These are phyloP conservation scores for Sebastes jordani DNA, from an alignment of 2,797 vertebrate genomes.

Conservation along the genomic window DNA sequence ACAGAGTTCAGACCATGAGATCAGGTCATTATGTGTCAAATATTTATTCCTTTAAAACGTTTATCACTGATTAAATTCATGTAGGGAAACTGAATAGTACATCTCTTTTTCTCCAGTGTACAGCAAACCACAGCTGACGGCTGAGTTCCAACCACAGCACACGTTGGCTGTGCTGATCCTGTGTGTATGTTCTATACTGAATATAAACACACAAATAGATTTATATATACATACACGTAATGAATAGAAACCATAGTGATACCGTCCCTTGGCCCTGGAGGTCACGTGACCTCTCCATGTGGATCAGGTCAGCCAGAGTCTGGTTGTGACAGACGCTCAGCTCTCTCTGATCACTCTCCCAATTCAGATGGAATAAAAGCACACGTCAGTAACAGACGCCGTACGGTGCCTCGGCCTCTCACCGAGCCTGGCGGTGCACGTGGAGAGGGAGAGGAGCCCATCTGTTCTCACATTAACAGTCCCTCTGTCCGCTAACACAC, in stretches of 20 bases:
- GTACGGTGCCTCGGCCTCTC: conserved; percentile 15
- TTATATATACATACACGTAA: conserved; percentile 78
- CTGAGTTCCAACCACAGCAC: conserved; percentile 72
- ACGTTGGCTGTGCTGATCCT: conserved; percentile 63
- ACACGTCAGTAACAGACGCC: conserved; percentile 23
- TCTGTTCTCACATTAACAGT: neutral
- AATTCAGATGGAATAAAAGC: conserved; percentile 35
- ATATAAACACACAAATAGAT: conserved; percentile 84
- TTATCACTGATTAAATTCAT: conserved; percentile 85
- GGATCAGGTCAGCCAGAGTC: neutral
- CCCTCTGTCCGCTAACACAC: conserved; percentile 52
- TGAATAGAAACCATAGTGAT: conserved; percentile 68
- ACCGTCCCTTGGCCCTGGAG: conserved; percentile 30
- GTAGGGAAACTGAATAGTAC: conserved; percentile 79
- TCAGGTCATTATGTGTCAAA: conserved; percentile 74
- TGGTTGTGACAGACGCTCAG: too few species aligned
- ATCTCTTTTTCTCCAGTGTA: conserved; percentile 86
- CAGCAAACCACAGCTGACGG: conserved; percentile 84
- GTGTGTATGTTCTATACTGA: conserved; percentile 79
- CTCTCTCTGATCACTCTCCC: conserved; percentile 51
- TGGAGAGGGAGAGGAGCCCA: conserved; percentile 3
- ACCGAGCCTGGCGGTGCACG: conserved; percentile 12
- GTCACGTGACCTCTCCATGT: neutral
- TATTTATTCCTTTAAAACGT: conserved; percentile 84
- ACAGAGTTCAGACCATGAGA: conserved; percentile 36